Percentiles rank a stretch among this genome's conserved stretches.
phyloP scores from a whole-genome alignment of 2,797 vertebrate genomes.

The Pampus argenteus region DNA sequence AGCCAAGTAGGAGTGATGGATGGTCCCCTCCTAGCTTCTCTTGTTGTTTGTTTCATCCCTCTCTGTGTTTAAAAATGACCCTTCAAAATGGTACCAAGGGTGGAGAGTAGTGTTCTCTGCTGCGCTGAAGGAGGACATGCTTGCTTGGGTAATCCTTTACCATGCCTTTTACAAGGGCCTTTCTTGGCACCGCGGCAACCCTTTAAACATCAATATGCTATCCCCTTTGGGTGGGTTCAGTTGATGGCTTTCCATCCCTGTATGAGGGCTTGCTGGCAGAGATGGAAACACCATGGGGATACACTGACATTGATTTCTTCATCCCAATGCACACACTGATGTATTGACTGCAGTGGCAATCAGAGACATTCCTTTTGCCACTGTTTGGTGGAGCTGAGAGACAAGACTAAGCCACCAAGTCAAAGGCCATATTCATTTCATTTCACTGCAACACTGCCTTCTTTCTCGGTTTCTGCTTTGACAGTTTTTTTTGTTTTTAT shows the following conservation, averaged over 20 bases:
- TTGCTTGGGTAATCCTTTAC: conserved; percentile 79
- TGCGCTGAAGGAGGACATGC: conserved; percentile 73
- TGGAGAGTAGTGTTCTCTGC: conserved; percentile 72
- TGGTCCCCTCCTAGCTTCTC: conserved; percentile 64
- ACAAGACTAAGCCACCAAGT: conserved; percentile 31
- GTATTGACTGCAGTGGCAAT: conserved; percentile 71
- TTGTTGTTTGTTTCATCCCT: conserved; percentile 79
- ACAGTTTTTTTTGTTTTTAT: no score
- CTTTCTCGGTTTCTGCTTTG: conserved; percentile 33
- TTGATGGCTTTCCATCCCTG: conserved; percentile 73
- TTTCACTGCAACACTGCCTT: conserved; percentile 29
- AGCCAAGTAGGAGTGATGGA: conserved; percentile 76
- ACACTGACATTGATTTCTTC: conserved; percentile 84
- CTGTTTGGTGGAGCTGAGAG: conserved; percentile 58
- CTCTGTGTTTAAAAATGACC: conserved; percentile 84
- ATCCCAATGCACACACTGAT: conserved; percentile 74
- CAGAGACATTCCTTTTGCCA: conserved; percentile 58
- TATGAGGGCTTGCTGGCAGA: conserved; percentile 76
- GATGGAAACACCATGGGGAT: conserved; percentile 71
- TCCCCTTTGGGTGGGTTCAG: conserved; percentile 76
- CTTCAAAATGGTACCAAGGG: conserved; percentile 78
- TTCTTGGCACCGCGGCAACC: conserved; percentile 69
- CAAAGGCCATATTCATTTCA: conserved; percentile 43
- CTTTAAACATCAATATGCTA: conserved; percentile 79
- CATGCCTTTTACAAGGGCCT: conserved; percentile 68